These are phyloP conservation scores for Lophotis ruficrista DNA, from an alignment of 2,113 vertebrate genomes.

Conservation along the genomic window DNA sequence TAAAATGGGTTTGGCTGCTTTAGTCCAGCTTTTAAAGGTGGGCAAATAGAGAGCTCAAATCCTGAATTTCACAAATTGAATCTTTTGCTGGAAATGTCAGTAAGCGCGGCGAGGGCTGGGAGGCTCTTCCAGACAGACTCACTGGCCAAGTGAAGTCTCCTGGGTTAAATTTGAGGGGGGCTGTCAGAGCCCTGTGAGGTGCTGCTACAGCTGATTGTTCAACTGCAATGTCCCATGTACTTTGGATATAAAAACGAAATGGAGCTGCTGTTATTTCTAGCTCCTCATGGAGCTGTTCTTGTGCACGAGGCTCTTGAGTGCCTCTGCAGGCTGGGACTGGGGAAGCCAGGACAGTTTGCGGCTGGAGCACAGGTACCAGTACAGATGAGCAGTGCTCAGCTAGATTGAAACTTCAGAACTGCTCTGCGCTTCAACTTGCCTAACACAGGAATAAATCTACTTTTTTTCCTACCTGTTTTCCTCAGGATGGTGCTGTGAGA, in stretches of 20 bases:
- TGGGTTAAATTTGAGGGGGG: accelerated
- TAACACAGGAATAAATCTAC: neutral
- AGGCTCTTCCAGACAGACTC: neutral
- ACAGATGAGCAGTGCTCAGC: neutral
- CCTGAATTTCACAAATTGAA: neutral
- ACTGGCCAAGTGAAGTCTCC: neutral
- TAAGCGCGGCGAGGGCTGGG: neutral
- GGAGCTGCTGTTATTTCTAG: neutral
- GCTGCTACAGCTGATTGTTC: neutral
- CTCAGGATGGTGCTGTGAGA: accelerated
- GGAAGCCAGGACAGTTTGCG: neutral
- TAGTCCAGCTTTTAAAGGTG: constrained; percentile 3
- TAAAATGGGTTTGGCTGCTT: constrained; percentile 11
- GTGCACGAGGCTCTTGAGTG: neutral
- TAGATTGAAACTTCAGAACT: neutral
- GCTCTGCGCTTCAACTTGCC: neutral
- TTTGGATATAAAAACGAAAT: neutral
- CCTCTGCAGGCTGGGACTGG: neutral
- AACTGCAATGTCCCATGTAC: accelerated
- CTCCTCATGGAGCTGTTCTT: neutral
- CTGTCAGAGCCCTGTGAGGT: neutral
- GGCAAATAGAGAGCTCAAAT: neutral
- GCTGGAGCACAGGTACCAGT: neutral
- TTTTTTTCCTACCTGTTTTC: neutral
- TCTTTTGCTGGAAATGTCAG: neutral